Percentiles rank a stretch among this genome's conserved stretches.
These are phyloP conservation scores for Nomada goodeniana DNA, from an alignment of 2,888 invertebrate genomes.

Conservation along the genomic window DNA sequence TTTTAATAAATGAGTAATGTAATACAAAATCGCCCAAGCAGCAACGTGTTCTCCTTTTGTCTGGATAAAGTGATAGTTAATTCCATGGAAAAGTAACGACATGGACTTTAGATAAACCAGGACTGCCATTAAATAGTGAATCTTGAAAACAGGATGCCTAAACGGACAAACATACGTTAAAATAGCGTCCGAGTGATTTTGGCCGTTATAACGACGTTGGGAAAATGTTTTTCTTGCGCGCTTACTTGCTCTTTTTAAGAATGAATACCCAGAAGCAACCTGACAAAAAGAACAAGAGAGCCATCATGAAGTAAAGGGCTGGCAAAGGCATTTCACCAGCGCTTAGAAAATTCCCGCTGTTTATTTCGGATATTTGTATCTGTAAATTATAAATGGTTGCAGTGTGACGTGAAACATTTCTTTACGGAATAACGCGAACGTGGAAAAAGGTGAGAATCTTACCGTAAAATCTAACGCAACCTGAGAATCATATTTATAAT, in stretches of 20 bases:
- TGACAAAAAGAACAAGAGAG: slow-evolving; percentile 94
- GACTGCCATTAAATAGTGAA: slow-evolving; percentile 98
- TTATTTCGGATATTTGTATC: slow-evolving; percentile 95
- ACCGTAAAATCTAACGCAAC: slow-evolving; percentile 90
- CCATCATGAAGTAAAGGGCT: slow-evolving; percentile 95
- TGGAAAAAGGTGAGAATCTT: slow-evolving; percentile 76
- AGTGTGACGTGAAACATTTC: neutral
- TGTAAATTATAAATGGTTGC: slow-evolving; percentile 78
- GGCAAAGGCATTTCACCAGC: slow-evolving; percentile 99
- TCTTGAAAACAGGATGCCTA: slow-evolving; percentile 94
- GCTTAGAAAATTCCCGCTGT: slow-evolving; percentile 94
- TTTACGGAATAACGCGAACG: too few species aligned
- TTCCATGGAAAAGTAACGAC: slow-evolving; percentile 97
- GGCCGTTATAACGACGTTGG: neutral
- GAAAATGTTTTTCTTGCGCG: too few species aligned
- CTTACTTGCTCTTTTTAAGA: slow-evolving; percentile 90
- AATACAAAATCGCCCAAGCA: slow-evolving; percentile 98
- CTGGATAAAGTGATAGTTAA: slow-evolving; percentile 97
- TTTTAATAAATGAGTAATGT: slow-evolving; percentile 98
- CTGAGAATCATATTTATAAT: slow-evolving; percentile 85
- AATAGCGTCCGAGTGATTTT: too few species aligned
- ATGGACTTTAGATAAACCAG: slow-evolving; percentile 96
- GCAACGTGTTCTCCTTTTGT: slow-evolving; percentile 96
- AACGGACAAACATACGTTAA: neutral
- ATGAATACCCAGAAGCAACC: slow-evolving; percentile 97